A percentile compares a stretch with the other conserved stretches of the same genome.
These are phyloP conservation scores for Dipodomys merriami DNA, from an alignment of 2,113 vertebrate species.

Conservation along the genomic window DNA sequence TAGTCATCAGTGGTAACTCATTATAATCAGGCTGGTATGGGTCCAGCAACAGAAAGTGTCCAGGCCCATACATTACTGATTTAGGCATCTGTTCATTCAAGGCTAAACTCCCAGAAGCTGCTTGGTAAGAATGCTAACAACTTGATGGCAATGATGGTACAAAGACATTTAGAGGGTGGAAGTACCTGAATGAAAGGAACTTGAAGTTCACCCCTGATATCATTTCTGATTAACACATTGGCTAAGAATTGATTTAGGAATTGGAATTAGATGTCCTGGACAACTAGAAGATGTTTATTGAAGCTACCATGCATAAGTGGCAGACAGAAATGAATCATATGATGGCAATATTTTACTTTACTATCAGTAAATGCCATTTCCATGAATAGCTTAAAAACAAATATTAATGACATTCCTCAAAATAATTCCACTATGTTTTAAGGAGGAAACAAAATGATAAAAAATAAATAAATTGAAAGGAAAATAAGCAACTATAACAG, in stretches of 20 bases:
- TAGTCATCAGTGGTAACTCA: background rate
- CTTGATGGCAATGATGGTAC: background rate
- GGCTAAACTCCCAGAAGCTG: background rate
- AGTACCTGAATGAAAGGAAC: too few species aligned
- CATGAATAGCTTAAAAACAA: too few species aligned
- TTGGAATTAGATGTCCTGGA: background rate
- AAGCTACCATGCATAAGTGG: background rate
- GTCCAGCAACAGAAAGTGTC: background rate
- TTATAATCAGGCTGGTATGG: background rate
- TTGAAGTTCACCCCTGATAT: background rate
- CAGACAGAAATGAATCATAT: too few species aligned
- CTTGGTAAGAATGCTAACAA: background rate
- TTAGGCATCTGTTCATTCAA: background rate
- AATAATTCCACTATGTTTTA: too few species aligned
- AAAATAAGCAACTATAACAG: too few species aligned
- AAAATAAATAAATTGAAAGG: too few species aligned
- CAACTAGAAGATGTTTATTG: background rate
- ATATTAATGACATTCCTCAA: too few species aligned
- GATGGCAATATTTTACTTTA: too few species aligned
- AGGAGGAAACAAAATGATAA: too few species aligned
- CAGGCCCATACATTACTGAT: background rate
- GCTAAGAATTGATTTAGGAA: background rate
- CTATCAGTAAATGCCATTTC: too few species aligned
- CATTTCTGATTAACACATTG: background rate
- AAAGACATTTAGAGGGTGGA: background rate